Base-by-base conservation (phyloP, 2,888 invertebrate species). In the Lathronympha strigana region DNA sequence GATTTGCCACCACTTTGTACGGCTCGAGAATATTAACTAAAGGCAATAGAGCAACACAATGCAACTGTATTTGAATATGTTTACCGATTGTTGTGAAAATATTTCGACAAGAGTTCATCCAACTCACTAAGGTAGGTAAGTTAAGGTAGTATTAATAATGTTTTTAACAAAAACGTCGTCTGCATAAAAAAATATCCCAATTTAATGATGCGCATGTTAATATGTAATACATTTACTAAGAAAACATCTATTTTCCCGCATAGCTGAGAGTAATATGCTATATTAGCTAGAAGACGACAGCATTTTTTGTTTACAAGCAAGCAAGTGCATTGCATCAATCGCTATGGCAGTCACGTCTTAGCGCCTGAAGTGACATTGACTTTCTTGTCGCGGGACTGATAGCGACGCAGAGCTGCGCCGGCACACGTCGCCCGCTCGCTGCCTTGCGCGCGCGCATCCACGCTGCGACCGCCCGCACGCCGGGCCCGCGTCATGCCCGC, bases 401-500 rank as follows among this genome's bases (percentile, higher is more conserved):
- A 84, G 81, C 78, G 77, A 71, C 51, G 64, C 50, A 62, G 73
- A 66, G 68, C 69, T 69, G 57, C 78, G 76, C 70, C 72, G 72
- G 78, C 91, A 91, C 85, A 89, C 83, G 90, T 86, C 80, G 87
- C 86, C 82, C 86, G 90, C 82, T 78, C 82, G 84, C 81, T 87
- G 89, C 75, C 76, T 82, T 76, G 89, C 87, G 91, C 90, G 91
- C 90, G 90, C 90, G 90, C 90, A 77, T 87, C 83, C 73, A 83
- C 82, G 81, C 82, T 78, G 85, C 87, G 86, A 86, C 80, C 82
- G 82, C 80, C 80, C 80, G 81, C 78, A 67, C 73, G 82, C 80
- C 87, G 89, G 87, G 86, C 81, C 81, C 89, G 89, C 89, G 90
- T 81, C 76, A 92, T 91, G 91, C 92, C 92, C 91, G 90, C 89